Evolutionary conservation across 2,888 invertebrate species (phyloP).

Genomic region (Drosophila rellima): DNA sequence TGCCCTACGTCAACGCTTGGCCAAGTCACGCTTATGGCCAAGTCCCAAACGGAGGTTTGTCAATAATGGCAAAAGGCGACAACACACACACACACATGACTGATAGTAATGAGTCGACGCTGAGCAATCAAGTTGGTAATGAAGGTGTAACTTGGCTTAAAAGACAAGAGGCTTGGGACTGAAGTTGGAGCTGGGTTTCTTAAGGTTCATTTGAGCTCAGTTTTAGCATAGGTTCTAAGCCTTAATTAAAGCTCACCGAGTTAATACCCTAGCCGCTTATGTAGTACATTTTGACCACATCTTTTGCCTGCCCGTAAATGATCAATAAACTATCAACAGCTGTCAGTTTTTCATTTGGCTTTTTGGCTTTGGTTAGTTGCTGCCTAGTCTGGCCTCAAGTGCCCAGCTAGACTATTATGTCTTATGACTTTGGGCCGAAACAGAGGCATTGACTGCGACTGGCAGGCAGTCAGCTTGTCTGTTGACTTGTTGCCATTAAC

Average conservation of each 20-base stretch:
- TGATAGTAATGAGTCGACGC: conserved; percentile 36
- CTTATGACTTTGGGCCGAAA: conserved; percentile 31
- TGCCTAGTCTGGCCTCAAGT: conserved; percentile 39
- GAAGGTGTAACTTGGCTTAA: conserved; percentile 26
- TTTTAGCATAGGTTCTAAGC: conserved; percentile 31
- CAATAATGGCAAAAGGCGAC: conserved; percentile 61
- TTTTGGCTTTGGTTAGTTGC: conserved; percentile 19
- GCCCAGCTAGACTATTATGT: conserved; percentile 34
- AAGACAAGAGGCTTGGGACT: not conserved
- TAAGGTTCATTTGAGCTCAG: conserved; percentile 16
- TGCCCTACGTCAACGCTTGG: conserved; percentile 66
- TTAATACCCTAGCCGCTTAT: conserved; percentile 21
- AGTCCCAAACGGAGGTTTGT: conserved; percentile 52
- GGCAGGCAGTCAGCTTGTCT: conserved; percentile 28
- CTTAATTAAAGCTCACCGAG: conserved; percentile 31
- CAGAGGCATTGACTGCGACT: not conserved
- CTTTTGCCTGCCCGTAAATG: conserved; percentile 35
- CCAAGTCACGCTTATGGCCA: conserved; percentile 66
- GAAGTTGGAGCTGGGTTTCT: conserved; percentile 4
- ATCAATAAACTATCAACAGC: conserved; percentile 61
- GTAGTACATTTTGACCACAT: conserved; percentile 24
- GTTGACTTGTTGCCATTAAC: conserved; percentile 73
- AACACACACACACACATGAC: conserved; percentile 28
- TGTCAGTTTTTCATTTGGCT: conserved; percentile 41
- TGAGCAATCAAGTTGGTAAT: conserved; percentile 23